Evolutionary conservation across 2,113 vertebrate species (phyloP).

Genomic region (Rhodinocichla rosea): DNA sequence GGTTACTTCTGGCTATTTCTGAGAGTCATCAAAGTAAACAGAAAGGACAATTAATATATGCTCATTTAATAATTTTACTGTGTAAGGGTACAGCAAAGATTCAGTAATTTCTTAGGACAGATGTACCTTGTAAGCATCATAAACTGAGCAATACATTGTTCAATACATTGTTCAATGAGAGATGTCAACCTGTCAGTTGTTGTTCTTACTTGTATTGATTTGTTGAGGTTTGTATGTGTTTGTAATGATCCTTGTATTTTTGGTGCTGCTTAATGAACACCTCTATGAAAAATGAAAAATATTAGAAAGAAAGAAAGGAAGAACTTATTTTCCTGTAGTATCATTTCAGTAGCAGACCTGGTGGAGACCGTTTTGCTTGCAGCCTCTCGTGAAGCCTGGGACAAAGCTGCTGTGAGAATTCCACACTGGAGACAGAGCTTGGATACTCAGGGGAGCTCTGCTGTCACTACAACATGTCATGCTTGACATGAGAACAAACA

Average conservation of each 20-base stretch:
- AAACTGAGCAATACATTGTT: not conserved
- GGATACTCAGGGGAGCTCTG: not conserved
- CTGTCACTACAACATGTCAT: not conserved
- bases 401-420: not conserved
- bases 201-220: not conserved
- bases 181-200: not conserved
- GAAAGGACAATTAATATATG: not conserved
- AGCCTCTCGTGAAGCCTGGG: not conserved
- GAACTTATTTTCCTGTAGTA: not conserved
- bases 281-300: not conserved
- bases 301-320: not conserved
- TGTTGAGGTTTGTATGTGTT: not conserved
- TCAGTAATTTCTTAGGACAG: not conserved
- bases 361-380: not conserved
- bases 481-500: not conserved
- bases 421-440: not conserved
- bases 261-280: not conserved
- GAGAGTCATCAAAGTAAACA: not conserved
- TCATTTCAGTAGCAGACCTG: not conserved
- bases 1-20: not conserved
- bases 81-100: not conserved
- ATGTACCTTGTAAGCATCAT: not conserved
- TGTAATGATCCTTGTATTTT: not conserved
- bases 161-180: not conserved
- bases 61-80: not conserved